Evolutionary conservation across 2,113 vertebrate species (phyloP).

Genomic region (Saguinus midas): DNA sequence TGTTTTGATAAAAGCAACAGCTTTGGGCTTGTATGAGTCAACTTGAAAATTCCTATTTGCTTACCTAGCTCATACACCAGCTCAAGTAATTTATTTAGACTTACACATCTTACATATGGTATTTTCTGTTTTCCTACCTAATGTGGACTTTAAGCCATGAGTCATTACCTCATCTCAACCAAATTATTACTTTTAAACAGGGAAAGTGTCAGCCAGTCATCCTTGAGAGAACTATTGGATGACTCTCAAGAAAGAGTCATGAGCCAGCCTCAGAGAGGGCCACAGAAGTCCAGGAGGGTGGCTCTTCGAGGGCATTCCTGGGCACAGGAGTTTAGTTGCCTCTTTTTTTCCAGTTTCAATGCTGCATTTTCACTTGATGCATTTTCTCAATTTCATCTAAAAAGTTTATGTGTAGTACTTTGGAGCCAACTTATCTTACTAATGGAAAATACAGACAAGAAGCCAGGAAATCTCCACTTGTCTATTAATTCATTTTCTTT

Average conservation of each 20-base stretch:
- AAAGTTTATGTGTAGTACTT: neutral
- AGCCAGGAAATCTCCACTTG: neutral
- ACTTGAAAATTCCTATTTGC: neutral
- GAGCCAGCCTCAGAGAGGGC: fast-evolving
- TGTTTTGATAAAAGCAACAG: neutral
- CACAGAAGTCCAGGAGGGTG: neutral
- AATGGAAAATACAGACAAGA: neutral
- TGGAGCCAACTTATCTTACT: neutral
- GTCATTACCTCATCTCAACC: neutral
- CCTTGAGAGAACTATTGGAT: neutral
- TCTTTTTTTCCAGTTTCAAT: neutral
- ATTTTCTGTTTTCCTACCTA: constrained; percentile 39
- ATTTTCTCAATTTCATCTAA: constrained; percentile 5
- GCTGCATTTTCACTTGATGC: neutral
- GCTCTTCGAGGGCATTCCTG: neutral
- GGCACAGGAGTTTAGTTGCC: neutral
- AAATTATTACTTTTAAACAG: constrained; percentile 30
- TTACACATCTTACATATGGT: constrained; percentile 30
- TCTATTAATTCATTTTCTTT: neutral
- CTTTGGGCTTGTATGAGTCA: neutral
- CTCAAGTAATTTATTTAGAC: neutral
- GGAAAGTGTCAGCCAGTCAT: neutral
- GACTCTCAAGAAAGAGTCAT: neutral
- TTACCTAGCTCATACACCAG: neutral
- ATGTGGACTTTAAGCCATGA: constrained; percentile 28